phyloP scores from a whole-genome alignment of 2,113 vertebrate genomes.

The Zeus faber region DNA sequence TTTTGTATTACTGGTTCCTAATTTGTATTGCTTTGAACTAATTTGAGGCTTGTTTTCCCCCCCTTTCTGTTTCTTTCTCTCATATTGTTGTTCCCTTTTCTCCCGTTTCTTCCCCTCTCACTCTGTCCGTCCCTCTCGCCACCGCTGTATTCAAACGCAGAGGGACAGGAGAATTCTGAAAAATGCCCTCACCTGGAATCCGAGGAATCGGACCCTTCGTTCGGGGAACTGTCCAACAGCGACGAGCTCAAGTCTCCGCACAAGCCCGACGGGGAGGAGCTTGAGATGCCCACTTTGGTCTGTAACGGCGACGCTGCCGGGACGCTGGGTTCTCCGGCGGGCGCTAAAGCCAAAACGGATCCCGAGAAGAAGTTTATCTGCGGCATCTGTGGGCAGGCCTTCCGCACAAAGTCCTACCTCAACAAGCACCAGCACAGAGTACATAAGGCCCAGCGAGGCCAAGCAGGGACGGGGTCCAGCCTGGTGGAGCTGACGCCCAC shows the following conservation, averaged over 20 bases:
- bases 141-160: constrained; percentile 51
- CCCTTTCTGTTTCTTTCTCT: constrained; percentile 6
- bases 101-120: not conserved
- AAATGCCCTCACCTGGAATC: constrained; percentile 97
- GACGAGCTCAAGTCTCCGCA: constrained; percentile 91
- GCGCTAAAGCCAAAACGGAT: constrained; percentile 88
- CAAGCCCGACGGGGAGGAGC: constrained; percentile 85
- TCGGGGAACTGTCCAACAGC: constrained; percentile 89
- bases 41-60: not conserved
- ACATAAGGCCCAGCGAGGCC: constrained; percentile 83
- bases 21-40: too few species aligned
- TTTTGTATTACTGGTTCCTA: too few species aligned
- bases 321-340: constrained; percentile 68
- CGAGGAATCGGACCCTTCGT: constrained; percentile 91
- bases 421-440: constrained; percentile 98
- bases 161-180: constrained; percentile 81
- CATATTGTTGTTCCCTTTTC: not conserved
- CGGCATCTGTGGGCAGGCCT: constrained; percentile 92
- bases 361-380: constrained; percentile 94
- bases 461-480: constrained; percentile 50
- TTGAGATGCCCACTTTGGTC: constrained; percentile 74
- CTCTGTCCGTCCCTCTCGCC: not conserved
- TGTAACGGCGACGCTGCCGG: constrained; percentile 79
- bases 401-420: constrained; percentile 98
- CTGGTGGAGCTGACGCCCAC: constrained; percentile 84